Evolutionary conservation across 1,140 invertebrate genomes (phyloP).

Genomic region (Pollicipes pollicipes): DNA sequence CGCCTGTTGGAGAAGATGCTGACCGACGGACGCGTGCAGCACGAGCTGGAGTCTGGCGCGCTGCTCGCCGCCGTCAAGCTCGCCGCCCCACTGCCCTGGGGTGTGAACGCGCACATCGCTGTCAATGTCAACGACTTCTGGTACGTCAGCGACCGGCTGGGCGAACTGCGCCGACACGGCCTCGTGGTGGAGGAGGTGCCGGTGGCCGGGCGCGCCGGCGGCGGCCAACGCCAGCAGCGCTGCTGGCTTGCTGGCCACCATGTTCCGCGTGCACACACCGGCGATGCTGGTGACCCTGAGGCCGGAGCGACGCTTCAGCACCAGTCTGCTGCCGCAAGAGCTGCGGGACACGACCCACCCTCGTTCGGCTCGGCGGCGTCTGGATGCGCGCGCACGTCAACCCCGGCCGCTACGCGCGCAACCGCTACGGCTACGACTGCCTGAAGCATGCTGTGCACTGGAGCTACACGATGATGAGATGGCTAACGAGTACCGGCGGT

Average conservation of each 20-base stretch:
- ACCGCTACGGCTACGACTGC: conserved; percentile 21
- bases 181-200: conserved; percentile 12
- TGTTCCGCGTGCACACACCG: conserved; percentile 9
- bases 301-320: conserved; percentile 5
- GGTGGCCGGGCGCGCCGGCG: too few relatives aligned
- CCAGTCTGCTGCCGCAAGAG: conserved; percentile 9
- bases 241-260: not conserved
- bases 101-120: conserved; percentile 21
- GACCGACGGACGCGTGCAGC: conserved; percentile 12
- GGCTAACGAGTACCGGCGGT: not conserved
- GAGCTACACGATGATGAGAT: conserved; percentile 8
- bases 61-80: conserved; percentile 23
- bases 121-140: not conserved
- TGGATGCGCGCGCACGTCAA: conserved; percentile 22
- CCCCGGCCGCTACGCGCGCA: conserved; percentile 24
- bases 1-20: conserved; percentile 11
- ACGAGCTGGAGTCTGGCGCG: conserved; percentile 22
- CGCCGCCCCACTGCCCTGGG: conserved; percentile 22
- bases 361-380: conserved; percentile 18
- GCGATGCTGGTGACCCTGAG: conserved; percentile 7
- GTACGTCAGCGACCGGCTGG: not conserved
- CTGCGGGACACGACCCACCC: conserved; percentile 18
- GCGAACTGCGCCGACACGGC: conserved; percentile 14
- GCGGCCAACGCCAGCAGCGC: not conserved
- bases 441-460: conserved; percentile 20